Evolutionary conservation across 2,113 vertebrate genomes (phyloP), one percentile per base, ranked within the genome.

Genomic region (Strix aluco): DNA sequence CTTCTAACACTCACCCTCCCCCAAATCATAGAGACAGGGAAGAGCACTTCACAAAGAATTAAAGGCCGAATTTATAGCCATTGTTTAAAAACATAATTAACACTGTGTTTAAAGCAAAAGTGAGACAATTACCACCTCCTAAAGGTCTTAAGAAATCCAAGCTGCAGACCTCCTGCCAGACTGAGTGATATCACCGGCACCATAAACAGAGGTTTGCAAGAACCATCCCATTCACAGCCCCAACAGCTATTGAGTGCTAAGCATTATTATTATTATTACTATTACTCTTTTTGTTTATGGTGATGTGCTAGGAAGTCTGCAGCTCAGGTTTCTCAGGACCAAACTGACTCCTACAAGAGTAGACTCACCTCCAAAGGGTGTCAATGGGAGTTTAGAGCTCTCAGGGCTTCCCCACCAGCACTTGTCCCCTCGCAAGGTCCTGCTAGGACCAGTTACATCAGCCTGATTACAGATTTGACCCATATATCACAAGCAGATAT

Each of bases 21-120:
- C 63, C 51, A 71, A 88, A 82, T 40, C 86, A 46, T 12, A 11
- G 40, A 54, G 71, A 29, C 11, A 14, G 5, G 19, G 69, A 65
- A 61, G 62, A 88, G 36, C 34, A 21, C 72, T 88, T 71, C 9
- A 19, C 54, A 34, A 77, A 86, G 46, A 82, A 86, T 66, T 67
- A 65, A 71, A 88, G 58, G 63, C 54, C 1, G 2, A 34, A 19
- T 95, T 96, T 87, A 66, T 51, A 88, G 72, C 70, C 71, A 84
- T 89, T 92, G 84, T 89, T 96, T 71, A 83, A 93, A 93, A 92
- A 38, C 5, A 3, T 96, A 93, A 96, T 97, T 96, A 97, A 92
- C 85, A 27, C 32, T 1, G 38, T 36, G 13, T 78, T 96, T 96
- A 88, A 90, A 94, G 87, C 75, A 95, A 86, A 94, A 86, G 89